phyloP scores from a whole-genome alignment of 53 echinoderm and acorn worm genomes.

The Holothuria leucospilota region DNA sequence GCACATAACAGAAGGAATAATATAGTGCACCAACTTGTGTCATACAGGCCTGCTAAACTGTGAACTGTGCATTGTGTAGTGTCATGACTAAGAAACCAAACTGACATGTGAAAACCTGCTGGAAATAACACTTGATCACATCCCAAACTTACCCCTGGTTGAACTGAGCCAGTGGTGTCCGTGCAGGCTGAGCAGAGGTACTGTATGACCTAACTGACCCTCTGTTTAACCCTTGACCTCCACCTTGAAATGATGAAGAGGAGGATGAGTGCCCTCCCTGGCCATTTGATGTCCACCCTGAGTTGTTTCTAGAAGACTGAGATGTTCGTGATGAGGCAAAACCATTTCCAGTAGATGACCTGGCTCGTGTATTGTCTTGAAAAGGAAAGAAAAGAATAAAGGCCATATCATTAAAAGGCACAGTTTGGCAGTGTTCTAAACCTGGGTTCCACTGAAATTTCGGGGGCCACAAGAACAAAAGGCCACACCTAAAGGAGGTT shows the following conservation, averaged over 20 bases:
- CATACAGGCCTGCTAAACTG: too few species aligned
- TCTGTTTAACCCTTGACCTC: constrained; percentile 33
- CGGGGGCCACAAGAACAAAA: too few species aligned
- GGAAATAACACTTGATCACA: background rate
- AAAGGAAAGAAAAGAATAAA: too few species aligned
- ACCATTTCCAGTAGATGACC: background rate
- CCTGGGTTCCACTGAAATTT: too few species aligned
- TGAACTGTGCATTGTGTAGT: too few species aligned
- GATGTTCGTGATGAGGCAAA: background rate
- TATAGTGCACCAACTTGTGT: too few species aligned
- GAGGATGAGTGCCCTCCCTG: constrained; percentile 1
- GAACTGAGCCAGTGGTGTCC: constrained; percentile 43
- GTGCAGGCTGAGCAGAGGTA: constrained; percentile 15
- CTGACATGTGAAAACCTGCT: too few species aligned
- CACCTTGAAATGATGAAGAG: constrained; percentile 17
- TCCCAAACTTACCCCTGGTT: constrained; percentile 30
- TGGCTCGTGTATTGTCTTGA: background rate
- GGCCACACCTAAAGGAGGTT: too few species aligned
- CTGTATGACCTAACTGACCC: constrained; percentile 9
- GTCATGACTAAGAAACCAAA: too few species aligned
- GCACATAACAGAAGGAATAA: too few species aligned
- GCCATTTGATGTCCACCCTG: background rate
- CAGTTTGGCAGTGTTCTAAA: too few species aligned
- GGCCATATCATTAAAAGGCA: too few species aligned
- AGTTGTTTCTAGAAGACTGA: constrained; percentile 13